Evolutionary conservation across 2,113 vertebrate species (phyloP).

Genomic region (Amblyopsis rosae): DNA sequence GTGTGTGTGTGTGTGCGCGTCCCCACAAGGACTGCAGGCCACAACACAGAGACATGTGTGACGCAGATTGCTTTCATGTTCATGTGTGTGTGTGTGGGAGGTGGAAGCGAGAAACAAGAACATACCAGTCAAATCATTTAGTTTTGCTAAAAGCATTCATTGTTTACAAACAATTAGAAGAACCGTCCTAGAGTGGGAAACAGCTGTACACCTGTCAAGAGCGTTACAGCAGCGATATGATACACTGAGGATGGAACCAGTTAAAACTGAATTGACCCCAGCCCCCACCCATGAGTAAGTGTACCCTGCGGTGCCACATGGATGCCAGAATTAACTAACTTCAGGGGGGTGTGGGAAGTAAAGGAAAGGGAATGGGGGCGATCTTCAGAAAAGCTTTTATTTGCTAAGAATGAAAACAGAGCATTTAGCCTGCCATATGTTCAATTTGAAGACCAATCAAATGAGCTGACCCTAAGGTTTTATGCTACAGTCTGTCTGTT

Average conservation of each 20-base stretch:
- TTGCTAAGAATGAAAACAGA: conserved; percentile 27
- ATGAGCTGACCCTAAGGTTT: conserved; percentile 27
- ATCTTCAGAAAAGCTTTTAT: background rate
- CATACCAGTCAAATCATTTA: background rate
- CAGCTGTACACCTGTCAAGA: too few species aligned
- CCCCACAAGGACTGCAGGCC: conserved; percentile 29
- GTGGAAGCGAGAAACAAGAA: background rate
- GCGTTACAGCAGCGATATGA: too few species aligned
- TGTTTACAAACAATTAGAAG: too few species aligned
- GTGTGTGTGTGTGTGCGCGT: background rate
- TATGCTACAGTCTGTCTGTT: background rate
- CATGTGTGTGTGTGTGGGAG: background rate
- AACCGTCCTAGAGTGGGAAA: too few species aligned
- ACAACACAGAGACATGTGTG: conserved; percentile 44
- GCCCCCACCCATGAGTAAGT: background rate
- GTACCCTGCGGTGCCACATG: conserved; percentile 26
- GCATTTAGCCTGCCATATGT: conserved; percentile 34
- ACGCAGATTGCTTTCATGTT: conserved; percentile 7
- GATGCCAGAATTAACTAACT: conserved; percentile 26
- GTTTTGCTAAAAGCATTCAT: background rate
- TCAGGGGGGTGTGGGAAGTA: too few species aligned
- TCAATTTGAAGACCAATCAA: conserved; percentile 31
- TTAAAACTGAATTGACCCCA: conserved; percentile 28
- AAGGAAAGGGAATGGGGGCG: conserved; percentile 1
- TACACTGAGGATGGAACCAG: background rate